Evolutionary conservation across 1,140 invertebrate species (phyloP), one percentile per base, ranked within the genome.

Genomic region (Microplitis mediator): DNA sequence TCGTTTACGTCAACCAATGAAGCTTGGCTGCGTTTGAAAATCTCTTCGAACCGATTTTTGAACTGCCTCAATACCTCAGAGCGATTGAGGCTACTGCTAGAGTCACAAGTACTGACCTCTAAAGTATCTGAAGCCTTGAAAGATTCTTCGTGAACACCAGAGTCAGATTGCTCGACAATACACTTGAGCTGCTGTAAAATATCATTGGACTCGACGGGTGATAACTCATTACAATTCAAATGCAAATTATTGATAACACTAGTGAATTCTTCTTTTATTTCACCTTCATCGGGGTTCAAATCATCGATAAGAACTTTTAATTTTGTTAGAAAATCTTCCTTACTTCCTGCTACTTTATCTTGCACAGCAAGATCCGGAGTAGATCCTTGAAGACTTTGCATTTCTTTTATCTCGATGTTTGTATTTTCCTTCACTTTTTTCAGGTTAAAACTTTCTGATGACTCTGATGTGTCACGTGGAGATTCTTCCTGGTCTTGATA

Each of bases 351-450:
- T 3, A 56, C 23, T 45, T 36, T 56, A n/a, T 36, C 52, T 11
- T 13, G 4, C 14, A 54, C 45, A 4, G 34, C 50, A 2, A 71
- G 36, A 6, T 66, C 65, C 2, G 14, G 36, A 58, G 58, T 66
- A 63, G 51, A 58, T 0, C 51, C 58, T 23, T 16, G 60, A 69
- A n/a, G n/a, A 8, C 1, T 32, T 60, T 62, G 16, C 71, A 75
- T 50, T 23, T 76, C 72, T 64, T 81, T 80, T 0, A 79, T 70
- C 69, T 78, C 79, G 8, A 66, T 75, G 66, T 82, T 83, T 1
- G 72, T 58, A 13, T 50, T 70, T 54, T 83, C 80, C 68, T 84
- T 83, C 0, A 69, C 50, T 74, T 75, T 77, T 62, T 80, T 73
- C 52, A 71, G 14, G 63, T 77, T 45, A 72, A 69, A 56, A 54